Evolutionary conservation across 2,888 invertebrate genomes (phyloP), one percentile per base, ranked within the genome.

Genomic region (Blastobasis adustella): DNA sequence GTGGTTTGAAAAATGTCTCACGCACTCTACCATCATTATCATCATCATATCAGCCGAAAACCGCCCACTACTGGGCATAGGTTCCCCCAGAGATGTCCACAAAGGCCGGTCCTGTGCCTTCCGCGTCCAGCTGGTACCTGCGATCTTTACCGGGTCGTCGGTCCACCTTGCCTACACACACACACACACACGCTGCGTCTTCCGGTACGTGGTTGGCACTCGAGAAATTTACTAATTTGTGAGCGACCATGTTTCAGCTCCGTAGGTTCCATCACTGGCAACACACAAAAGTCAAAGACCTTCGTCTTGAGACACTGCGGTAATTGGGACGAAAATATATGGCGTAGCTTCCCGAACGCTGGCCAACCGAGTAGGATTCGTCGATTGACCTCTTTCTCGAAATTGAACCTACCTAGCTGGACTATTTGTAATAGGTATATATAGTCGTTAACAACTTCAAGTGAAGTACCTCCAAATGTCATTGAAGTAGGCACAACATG

Each of bases 381-480:
- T 6, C 40, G 10, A 47, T 10, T 36, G 47, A 41, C 23, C 41
- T 47, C 23, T 40, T 42, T 42, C 42, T 42, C 42, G 42, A 42
- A 42, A 10, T 42, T 42, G 4, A 8, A 42, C 42, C 42, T 47
- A 45, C 45, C 45, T 10, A 36, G 23, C 37, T 37, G 46, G 46
- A 46, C 38, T 37, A 37, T 46, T 46, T 36, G 37, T 46, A 8
- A 37, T 10, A 46, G 46, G 37, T 46, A 46, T 46, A 37, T 4
- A n/a, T 46, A 46, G 4, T 46, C 40, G 50, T 46, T 37, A 50
- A 41, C 50, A 46, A 50, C 50, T 50, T 50, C 46, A 6, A 50
- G 41, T 42, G 46, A 5, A 40, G 39, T 40, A 37, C 42, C 40
- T 36, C 42, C 46, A 10, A 46, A 39, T 10, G n/a, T 46, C 10